Base-by-base conservation (phyloP, 2,797 vertebrate species). In the Dicrostonyx torquatus region DNA sequence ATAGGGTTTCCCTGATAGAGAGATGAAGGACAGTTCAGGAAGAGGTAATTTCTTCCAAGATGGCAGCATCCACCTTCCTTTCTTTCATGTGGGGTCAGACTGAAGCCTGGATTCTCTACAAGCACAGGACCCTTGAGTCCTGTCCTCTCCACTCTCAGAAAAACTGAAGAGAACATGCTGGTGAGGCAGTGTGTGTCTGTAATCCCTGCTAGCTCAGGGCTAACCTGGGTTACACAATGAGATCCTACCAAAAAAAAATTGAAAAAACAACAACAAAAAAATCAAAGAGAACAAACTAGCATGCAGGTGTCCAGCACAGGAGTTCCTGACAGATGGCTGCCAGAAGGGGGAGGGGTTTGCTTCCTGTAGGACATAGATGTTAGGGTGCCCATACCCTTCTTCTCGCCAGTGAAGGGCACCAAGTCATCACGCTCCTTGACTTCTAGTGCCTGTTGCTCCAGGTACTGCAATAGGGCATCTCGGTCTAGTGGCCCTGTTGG, bases 401-500 rank as follows among this genome's bases (percentile, higher is more conserved):
- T 99, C 98, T 99, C 99, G 18, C 99, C 99, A 0, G 99, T 99
- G 98, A 99, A 99, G 95, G 99, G 99, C 95, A 99, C 99, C 97
- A 99, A 98, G 97, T 99, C 99, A 0, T 99, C 99, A 11, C 99
- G 98, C 94, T 99, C 99, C 50, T 95, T 93, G 48, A 97, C 96
- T 96, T 99, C 99, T 93, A 99, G 85, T 2, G 99, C 99, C 97
- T 99, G 79, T 96, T 99, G 99, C 98, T 99, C 99, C 98, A 99
- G 98, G 98, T 99, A 99, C 85, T 99, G 99, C 98, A 99, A 94
- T 87, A 99, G 98, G 58, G 99, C 99, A 0, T 99, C 99, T 0
- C 99, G 98, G 97, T 99, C 99, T 87, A 98, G 99, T 0, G 98
- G 98, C 5, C 99, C 99, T 0, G 99, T 99, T 0, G 99, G 98